Base-by-base conservation (phyloP, 2,888 invertebrate species). In the Troides helena region DNA sequence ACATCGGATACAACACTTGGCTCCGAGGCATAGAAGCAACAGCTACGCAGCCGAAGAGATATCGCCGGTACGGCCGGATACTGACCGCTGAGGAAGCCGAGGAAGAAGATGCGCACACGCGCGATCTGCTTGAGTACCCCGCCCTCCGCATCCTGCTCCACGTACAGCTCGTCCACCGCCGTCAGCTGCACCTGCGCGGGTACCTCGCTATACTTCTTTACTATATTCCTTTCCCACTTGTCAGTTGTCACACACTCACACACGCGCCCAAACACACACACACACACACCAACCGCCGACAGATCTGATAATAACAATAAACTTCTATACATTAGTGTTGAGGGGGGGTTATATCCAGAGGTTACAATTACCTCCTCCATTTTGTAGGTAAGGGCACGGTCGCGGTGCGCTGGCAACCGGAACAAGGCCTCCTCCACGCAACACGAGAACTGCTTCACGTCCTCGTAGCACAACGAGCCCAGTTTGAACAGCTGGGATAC, bases 401-500 rank as follows among this genome's bases (percentile, higher is more conserved):
- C 98, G 67, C 98, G 94, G 82, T 98, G 96, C 46, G 97, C 97
- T 8, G 95, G 90, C 77, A 99, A 92, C 67, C 95, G 95, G 88
- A 98, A 99, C 74, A 99, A 93, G 12, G 98, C 95, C 89, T 99
- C 99, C 87, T 99, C 99, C 71, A 99, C 95, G 78, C 96, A 96
- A 76, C 95, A 94, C 18, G 98, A 97, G 89, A 99, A 98, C 86
- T 96, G 96, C 85, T 98, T 97, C 91, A 99, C 94, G 81, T 98
- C 98, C 83, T 98, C 97, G 85, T 95, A 98, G 82, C 91, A 95
- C 82, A 98, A 95, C 5, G 98, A 97, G 43, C 99, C 99, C 72
- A 99, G 94, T 92, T 99, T 99, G 87, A 99, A 96, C 70, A 99
- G 94, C 89, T 99, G 98, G 14, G 99, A 98, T 66, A 98, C 96